A percentile compares a stretch with the other conserved stretches of the same genome.
phyloP scores from a whole-genome alignment of 2,113 vertebrate genomes.

The Ivindomyrus marchei region DNA sequence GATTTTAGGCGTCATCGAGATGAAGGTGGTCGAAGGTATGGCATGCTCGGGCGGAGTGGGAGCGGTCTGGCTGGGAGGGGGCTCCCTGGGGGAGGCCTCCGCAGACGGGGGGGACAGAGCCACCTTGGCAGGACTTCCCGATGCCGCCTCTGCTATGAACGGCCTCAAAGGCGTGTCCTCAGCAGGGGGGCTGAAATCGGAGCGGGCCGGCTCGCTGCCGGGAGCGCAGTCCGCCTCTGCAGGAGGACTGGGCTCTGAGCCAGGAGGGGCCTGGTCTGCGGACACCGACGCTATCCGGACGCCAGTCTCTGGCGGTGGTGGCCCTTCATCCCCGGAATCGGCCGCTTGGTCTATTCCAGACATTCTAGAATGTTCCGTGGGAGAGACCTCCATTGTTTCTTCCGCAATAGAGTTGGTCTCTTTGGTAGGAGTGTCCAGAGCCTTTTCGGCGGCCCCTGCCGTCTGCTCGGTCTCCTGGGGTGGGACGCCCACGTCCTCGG shows the following conservation, averaged over 20 bases:
- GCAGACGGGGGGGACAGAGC: slow-evolving; percentile 65
- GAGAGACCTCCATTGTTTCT: slow-evolving; percentile 26
- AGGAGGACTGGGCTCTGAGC: slow-evolving; percentile 17
- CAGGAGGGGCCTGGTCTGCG: background rate
- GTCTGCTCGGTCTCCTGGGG: slow-evolving; percentile 2
- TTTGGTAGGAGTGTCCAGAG: slow-evolving; percentile 29
- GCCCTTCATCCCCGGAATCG: background rate
- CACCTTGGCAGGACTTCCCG: slow-evolving; percentile 59
- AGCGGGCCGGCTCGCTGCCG: slow-evolving; percentile 53
- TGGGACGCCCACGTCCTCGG: slow-evolving; percentile 35
- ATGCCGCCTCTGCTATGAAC: slow-evolving; percentile 42
- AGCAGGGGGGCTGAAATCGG: slow-evolving; percentile 49
- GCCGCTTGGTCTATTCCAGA: background rate
- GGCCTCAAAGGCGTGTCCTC: slow-evolving; percentile 57
- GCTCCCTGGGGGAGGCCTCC: slow-evolving; percentile 67
- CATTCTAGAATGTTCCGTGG: slow-evolving; percentile 11
- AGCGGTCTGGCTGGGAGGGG: slow-evolving; percentile 56
- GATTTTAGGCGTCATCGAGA: slow-evolving; percentile 85
- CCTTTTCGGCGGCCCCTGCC: slow-evolving; percentile 24
- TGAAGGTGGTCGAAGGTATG: slow-evolving; percentile 61
- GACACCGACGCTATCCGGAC: slow-evolving; percentile 9
- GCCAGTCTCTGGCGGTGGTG: slow-evolving; percentile 20
- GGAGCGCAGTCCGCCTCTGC: slow-evolving; percentile 56
- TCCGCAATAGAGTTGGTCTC: slow-evolving; percentile 32
- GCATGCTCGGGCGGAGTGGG: slow-evolving; percentile 47